Evolutionary conservation across 2,797 vertebrate species (phyloP).

Genomic region (Pangasius macronema): DNA sequence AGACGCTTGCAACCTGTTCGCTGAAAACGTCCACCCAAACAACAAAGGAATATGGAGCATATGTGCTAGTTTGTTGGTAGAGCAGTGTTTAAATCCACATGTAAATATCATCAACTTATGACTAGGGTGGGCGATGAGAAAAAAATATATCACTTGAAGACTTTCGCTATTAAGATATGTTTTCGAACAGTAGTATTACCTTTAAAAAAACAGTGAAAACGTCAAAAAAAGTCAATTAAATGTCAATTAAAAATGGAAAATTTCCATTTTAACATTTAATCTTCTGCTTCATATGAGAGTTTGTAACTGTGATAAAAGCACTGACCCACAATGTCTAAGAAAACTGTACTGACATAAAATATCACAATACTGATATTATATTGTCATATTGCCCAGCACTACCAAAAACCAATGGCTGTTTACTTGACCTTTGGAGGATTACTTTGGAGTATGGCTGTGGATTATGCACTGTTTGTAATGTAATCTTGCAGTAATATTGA

Average conservation of each 20-base stretch:
- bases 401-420: neutral
- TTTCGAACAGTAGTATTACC: neutral
- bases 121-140: neutral
- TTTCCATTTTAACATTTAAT: neutral
- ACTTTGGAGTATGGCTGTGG: neutral
- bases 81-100: neutral
- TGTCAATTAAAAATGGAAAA: no score
- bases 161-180: neutral
- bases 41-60: conserved; percentile 17
- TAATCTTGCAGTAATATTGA: neutral
- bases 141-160: neutral
- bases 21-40: neutral
- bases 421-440: neutral
- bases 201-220: neutral
- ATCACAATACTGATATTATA: neutral
- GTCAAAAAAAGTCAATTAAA: no score
- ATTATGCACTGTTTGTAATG: neutral
- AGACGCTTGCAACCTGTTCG: conserved; percentile 39
- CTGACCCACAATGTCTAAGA: neutral
- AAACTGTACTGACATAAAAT: neutral
- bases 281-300: neutral
- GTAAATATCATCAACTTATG: neutral
- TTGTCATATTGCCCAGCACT: neutral
- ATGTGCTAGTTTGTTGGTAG: neutral
- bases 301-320: neutral